Percentiles rank a stretch among this genome's conserved stretches.
These are phyloP conservation scores for Pseudorasbora parva DNA, from an alignment of 2,113 vertebrate genomes.

Conservation along the genomic window DNA sequence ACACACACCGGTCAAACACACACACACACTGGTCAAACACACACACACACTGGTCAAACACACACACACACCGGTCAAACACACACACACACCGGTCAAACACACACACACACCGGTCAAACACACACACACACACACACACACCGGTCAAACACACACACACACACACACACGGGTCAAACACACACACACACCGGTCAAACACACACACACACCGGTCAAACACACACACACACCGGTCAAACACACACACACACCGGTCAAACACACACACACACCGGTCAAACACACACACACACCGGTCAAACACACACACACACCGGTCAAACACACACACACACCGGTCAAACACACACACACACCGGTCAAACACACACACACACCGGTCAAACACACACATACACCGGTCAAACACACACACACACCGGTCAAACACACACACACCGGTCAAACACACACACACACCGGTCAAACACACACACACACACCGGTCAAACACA, in stretches of 20 bases:
- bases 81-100: neutral
- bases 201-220: neutral
- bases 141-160: neutral
- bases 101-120: too few species aligned
- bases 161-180: slow-evolving; percentile 85
- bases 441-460: neutral
- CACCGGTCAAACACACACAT: neutral
- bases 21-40: too few species aligned
- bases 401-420: neutral
- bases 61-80: neutral
- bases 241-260: slow-evolving; percentile 89
- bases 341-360: slow-evolving; percentile 66
- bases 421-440: too few species aligned
- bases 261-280: neutral
- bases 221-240: too few species aligned
- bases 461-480: neutral
- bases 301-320: neutral
- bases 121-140: neutral
- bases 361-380: too few species aligned
- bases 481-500: neutral
- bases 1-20: neutral
- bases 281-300: too few species aligned
- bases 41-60: slow-evolving; percentile 82
- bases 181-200: neutral
- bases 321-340: slow-evolving; percentile 87